phyloP scores from a whole-genome alignment of 1,140 invertebrate species.

The Harpegnathos saltator region DNA sequence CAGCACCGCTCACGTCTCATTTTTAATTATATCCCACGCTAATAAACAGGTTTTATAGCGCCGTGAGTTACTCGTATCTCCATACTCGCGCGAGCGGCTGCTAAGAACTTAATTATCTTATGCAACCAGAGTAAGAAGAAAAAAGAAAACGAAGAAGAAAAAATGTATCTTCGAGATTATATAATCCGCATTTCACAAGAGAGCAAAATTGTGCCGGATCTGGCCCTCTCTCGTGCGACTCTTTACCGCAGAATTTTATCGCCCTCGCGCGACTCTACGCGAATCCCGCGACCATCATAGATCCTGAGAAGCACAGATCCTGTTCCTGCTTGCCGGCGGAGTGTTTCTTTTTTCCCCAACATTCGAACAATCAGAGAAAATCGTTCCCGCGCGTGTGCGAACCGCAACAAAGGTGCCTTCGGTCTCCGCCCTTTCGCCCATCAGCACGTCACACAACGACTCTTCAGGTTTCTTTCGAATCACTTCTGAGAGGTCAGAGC shows the following conservation, averaged over 20 bases:
- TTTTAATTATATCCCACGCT: constrained; percentile 27
- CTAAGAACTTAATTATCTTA: constrained; percentile 18
- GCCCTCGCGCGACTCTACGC: not conserved
- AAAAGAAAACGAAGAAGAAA: not conserved
- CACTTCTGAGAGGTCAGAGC: not conserved
- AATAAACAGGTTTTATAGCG: constrained; percentile 26
- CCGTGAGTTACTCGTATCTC: not conserved
- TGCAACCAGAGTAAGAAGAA: not conserved
- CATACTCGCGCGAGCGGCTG: not conserved
- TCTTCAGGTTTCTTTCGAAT: not conserved
- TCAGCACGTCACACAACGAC: not conserved
- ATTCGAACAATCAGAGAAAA: not conserved
- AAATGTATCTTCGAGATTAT: not conserved
- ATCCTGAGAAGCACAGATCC: no score
- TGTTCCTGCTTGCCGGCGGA: no score
- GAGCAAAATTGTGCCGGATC: not conserved
- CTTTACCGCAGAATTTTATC: no score
- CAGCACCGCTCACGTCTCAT: not conserved
- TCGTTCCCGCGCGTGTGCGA: not conserved
- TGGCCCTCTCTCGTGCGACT: not conserved
- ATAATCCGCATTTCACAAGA: not conserved
- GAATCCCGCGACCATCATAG: no score
- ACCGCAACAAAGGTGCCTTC: not conserved
- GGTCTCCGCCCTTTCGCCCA: constrained; percentile 2
- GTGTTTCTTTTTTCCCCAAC: not conserved